Evolutionary conservation across 1,140 invertebrate genomes (phyloP).

Genomic region (Panagrolaimus sp.): DNA sequence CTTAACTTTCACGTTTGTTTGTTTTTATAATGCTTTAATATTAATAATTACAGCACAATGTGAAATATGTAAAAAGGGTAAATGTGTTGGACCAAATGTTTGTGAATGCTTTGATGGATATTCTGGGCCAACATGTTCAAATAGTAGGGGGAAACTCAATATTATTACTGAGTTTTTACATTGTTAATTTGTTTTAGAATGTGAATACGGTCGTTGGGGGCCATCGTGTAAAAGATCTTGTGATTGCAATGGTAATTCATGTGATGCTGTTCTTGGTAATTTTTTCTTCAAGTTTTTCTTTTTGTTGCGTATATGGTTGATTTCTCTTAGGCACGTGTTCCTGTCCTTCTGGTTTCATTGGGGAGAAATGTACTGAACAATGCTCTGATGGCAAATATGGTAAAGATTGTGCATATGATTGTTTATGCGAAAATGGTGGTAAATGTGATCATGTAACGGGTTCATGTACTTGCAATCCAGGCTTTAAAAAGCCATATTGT

Average conservation of each 20-base stretch:
- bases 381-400: conserved; percentile 77
- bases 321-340: conserved; percentile 74
- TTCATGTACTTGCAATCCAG: conserved; percentile 46
- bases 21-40: not conserved
- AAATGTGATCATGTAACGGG: conserved; percentile 47
- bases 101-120: conserved; percentile 80
- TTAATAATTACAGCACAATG: conserved; percentile 66
- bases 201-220: conserved; percentile 40
- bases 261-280: conserved; percentile 74
- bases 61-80: conserved; percentile 74
- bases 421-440: conserved; percentile 60
- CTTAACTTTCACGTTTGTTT: conserved; percentile 17
- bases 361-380: conserved; percentile 66
- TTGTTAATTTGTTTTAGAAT: conserved; percentile 27
- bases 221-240: conserved; percentile 35
- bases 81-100: conserved; percentile 74
- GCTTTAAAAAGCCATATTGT: conserved; percentile 54
- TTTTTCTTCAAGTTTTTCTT: too few relatives aligned
- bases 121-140: conserved; percentile 72
- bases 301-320: too few relatives aligned
- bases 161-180: not conserved
- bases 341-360: conserved; percentile 74
- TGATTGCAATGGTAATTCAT: conserved; percentile 59
- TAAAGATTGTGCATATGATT: conserved; percentile 69
- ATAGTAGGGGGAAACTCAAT: conserved; percentile 23